phyloP scores from a whole-genome alignment of 1,140 invertebrate species.

The Heliconius hewitsoni region DNA sequence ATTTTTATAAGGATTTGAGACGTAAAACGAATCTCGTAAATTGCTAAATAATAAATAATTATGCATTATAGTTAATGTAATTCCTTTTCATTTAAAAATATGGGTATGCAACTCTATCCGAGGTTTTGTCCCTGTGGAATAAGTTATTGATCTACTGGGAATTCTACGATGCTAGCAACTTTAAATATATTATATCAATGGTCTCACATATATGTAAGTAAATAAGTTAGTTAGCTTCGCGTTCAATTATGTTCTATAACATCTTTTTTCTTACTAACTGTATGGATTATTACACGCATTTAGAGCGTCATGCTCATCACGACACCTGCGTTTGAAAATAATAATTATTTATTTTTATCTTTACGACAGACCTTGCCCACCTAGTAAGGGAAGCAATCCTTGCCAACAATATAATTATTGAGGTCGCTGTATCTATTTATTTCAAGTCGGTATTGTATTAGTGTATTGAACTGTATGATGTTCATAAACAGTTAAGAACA shows the following conservation, averaged over 20 bases:
- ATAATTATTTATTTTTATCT: neutral
- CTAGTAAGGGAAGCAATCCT: neutral
- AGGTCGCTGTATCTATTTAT: conserved; percentile 1
- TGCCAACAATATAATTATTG: conserved; percentile 3
- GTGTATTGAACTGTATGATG: neutral
- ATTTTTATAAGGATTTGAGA: no score
- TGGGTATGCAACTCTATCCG: neutral
- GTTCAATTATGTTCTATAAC: no score
- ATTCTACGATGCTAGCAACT: neutral
- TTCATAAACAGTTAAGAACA: neutral
- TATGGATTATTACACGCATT: neutral
- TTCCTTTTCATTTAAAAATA: neutral
- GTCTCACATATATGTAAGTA: no score
- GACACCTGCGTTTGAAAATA: neutral
- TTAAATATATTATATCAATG: neutral
- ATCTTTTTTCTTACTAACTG: no score
- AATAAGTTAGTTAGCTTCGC: no score
- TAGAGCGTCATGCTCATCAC: neutral
- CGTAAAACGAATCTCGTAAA: no score
- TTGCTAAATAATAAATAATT: no score
- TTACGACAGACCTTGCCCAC: conserved; percentile 3
- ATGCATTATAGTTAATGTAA: neutral
- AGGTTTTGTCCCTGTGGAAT: neutral
- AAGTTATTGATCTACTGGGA: neutral
- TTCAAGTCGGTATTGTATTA: neutral